Percentiles rank a stretch among this genome's conserved stretches.
These are phyloP conservation scores for Pterocles gutturalis DNA, from an alignment of 2,113 vertebrate species.

Conservation along the genomic window DNA sequence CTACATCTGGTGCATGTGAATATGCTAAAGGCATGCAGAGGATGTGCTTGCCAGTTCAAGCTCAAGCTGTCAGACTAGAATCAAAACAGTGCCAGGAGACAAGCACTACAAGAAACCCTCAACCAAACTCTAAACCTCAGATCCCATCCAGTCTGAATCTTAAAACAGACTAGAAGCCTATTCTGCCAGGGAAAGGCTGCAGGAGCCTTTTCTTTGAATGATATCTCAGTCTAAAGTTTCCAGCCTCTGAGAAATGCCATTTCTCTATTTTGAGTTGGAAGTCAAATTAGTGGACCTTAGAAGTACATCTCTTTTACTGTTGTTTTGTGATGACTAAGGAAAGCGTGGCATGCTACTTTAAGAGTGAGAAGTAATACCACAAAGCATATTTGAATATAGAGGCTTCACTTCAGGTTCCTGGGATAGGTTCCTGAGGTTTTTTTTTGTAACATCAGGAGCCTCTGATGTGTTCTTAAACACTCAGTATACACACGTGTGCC, in stretches of 20 bases:
- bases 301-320: neutral
- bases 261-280: neutral
- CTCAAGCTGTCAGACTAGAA: neutral
- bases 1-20: neutral
- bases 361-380: neutral
- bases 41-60: neutral
- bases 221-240: neutral
- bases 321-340: neutral
- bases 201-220: neutral
- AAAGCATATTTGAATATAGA: neutral
- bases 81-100: neutral
- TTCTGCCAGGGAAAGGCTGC: neutral
- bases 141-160: neutral
- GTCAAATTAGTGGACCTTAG: neutral
- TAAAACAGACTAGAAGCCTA: neutral
- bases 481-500: fast-evolving
- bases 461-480: neutral
- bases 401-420: neutral
- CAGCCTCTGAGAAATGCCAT: neutral
- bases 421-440: neutral
- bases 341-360: neutral
- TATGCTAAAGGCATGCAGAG: neutral
- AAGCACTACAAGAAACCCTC: neutral
- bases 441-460: neutral
- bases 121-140: neutral